A percentile compares a stretch with the other conserved stretches of the same genome.
Conservation (phyloP, 2,888 invertebrate species). For the Nymphalis polychloros region DNA sequence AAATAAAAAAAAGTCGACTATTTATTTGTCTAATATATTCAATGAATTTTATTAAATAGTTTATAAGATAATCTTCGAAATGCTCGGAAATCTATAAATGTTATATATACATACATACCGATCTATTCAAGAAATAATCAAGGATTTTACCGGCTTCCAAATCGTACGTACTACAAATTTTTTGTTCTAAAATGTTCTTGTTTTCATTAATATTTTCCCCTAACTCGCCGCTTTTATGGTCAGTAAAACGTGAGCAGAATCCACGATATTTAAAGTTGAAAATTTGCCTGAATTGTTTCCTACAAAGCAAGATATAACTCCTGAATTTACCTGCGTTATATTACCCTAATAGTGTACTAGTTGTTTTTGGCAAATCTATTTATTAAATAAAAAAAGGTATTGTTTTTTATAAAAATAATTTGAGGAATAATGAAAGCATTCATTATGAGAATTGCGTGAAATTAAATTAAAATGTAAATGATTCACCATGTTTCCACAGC, state of each 20-base stretch:
- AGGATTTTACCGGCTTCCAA: not conserved
- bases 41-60: too few relatives aligned
- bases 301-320: slow-evolving; percentile 21
- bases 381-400: not conserved
- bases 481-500: slow-evolving; percentile 61
- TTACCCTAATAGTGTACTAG: not conserved
- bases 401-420: not conserved
- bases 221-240: slow-evolving; percentile 28
- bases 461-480: slow-evolving; percentile 26
- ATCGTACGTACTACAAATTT: slow-evolving; percentile 1
- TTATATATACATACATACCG: too few relatives aligned
- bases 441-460: slow-evolving; percentile 17
- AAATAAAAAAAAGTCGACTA: too few relatives aligned
- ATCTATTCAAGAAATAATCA: not conserved
- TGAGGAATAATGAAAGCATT: slow-evolving; percentile 6
- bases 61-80: too few relatives aligned
- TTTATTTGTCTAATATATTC: too few relatives aligned
- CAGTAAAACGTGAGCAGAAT: slow-evolving; percentile 33
- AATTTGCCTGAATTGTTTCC: slow-evolving; percentile 22
- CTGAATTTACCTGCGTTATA: slow-evolving; percentile 5
- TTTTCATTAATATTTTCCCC: slow-evolving; percentile 38
- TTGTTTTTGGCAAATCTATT: not conserved
- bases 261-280: slow-evolving; percentile 30
- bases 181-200: slow-evolving; percentile 33
- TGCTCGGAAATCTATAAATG: too few relatives aligned